Evolutionary conservation across 2,888 invertebrate genomes (phyloP).

Genomic region (Hipparchia sbordonii): DNA sequence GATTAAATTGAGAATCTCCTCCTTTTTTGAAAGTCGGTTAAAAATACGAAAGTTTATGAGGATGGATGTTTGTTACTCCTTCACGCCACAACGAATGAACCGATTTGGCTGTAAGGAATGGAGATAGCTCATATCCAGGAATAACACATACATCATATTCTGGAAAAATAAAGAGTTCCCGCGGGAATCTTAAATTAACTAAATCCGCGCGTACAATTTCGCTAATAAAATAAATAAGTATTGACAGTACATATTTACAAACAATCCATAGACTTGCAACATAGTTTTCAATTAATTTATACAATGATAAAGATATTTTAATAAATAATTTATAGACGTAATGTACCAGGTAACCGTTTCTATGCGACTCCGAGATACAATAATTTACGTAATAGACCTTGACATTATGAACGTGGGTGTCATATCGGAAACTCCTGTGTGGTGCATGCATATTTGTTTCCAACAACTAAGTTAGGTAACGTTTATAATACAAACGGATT

Average conservation of each 20-base stretch:
- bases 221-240: background rate
- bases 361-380: slow-evolving; percentile 1
- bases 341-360: background rate
- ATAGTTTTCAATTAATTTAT: slow-evolving; percentile 7
- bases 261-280: slow-evolving; percentile 6
- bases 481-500: background rate
- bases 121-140: no score
- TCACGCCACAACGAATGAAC: no score
- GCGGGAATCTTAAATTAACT: no score
- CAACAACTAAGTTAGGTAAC: background rate
- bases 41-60: no score
- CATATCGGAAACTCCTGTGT: slow-evolving; percentile 9
- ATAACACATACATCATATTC: no score
- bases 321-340: slow-evolving; percentile 8
- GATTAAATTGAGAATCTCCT: no score
- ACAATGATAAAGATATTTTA: background rate
- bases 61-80: no score
- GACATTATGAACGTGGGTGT: slow-evolving; percentile 16
- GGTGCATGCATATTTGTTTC: slow-evolving; percentile 7
- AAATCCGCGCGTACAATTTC: no score
- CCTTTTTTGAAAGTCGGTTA: no score
- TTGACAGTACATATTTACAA: background rate
- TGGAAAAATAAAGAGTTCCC: no score
- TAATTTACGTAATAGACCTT: slow-evolving; percentile 4
- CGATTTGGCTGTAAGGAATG: no score